These are phyloP conservation scores for Onychomys arenicola DNA, from an alignment of 2,797 vertebrate genomes.

Conservation along the genomic window DNA sequence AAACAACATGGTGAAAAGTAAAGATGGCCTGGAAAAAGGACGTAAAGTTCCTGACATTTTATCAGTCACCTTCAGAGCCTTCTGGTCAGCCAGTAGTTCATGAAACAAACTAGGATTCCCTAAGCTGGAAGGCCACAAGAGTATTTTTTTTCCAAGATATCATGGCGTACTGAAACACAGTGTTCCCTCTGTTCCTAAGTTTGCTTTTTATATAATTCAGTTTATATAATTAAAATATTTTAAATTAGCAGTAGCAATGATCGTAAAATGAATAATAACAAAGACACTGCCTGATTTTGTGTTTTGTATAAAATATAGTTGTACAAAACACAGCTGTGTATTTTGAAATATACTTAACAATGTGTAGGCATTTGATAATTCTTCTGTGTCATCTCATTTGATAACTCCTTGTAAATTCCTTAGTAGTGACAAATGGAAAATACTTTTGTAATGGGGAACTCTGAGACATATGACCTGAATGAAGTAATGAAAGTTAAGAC, in stretches of 20 bases:
- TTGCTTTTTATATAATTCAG: neutral
- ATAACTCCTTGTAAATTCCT: neutral
- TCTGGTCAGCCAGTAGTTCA: neutral
- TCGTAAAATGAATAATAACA: neutral
- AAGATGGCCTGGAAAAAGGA: neutral
- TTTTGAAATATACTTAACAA: neutral
- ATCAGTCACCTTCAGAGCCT: neutral
- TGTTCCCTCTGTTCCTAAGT: neutral
- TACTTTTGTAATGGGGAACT: neutral
- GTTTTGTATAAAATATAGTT: neutral
- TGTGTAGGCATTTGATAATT: neutral
- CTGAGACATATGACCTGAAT: neutral
- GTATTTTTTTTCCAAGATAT: neutral
- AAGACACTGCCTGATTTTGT: constrained; percentile 21
- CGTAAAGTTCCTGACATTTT: constrained; percentile 6
- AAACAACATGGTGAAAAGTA: constrained; percentile 20
- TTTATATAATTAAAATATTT: constrained; percentile 43
- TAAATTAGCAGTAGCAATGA: neutral
- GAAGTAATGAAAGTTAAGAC: neutral
- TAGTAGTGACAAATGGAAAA: neutral
- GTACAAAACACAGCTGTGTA: neutral
- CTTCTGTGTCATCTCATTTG: neutral
- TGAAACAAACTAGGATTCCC: neutral
- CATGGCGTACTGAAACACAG: neutral
- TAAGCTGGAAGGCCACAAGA: neutral